phyloP scores from a whole-genome alignment of 1,140 invertebrate genomes.

The Kradibia gibbosae region DNA sequence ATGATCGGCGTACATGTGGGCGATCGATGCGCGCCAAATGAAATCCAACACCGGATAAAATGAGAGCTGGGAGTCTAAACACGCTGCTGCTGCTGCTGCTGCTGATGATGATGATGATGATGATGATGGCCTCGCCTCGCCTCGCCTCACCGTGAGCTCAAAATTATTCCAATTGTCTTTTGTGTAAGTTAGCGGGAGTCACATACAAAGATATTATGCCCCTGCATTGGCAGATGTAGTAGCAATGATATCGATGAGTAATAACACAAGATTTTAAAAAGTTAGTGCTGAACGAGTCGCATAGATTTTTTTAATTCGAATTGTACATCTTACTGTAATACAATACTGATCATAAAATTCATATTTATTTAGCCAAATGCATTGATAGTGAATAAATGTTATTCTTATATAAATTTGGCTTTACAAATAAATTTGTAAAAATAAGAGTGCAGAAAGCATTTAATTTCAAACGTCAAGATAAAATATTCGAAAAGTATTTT shows the following conservation, averaged over 20 bases:
- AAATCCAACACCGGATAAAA: conserved; percentile 71
- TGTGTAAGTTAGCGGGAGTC: not conserved
- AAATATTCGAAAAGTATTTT: not conserved
- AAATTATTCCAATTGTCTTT: conserved; percentile 33
- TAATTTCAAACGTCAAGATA: not conserved
- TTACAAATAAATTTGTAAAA: no score
- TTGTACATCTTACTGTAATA: no score
- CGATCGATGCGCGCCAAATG: conserved; percentile 57
- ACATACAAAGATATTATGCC: not conserved
- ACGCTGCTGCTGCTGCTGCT: conserved; percentile 43
- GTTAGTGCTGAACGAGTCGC: no score
- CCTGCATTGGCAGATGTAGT: not conserved
- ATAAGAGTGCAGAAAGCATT: no score
- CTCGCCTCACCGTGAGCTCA: not conserved
- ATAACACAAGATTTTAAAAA: not conserved
- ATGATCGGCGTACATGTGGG: conserved; percentile 59
- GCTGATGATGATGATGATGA: not conserved
- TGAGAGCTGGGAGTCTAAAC: conserved; percentile 66
- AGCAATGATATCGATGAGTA: not conserved
- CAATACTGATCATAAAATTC: no score
- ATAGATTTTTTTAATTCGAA: no score
- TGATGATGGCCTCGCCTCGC: not conserved
- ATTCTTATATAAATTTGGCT: no score
- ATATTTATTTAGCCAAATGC: no score
- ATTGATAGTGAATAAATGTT: no score